A percentile compares a stretch with the other conserved stretches of the same genome.
Evolutionary conservation across 2,888 invertebrate species (phyloP).

Genomic region (Melanostoma scalare): DNA sequence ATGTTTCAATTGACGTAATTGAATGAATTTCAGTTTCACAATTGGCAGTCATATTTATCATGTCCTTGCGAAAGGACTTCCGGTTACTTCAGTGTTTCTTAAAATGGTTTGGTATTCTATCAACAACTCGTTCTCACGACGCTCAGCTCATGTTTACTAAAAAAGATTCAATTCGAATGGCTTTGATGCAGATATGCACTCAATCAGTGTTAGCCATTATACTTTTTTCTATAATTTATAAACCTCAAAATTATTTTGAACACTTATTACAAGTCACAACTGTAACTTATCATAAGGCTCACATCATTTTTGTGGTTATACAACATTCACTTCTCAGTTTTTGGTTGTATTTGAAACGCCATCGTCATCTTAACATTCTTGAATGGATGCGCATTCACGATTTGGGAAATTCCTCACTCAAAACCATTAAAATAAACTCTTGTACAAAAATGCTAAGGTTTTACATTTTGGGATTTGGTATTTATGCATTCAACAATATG

Average conservation of each 20-base stretch:
- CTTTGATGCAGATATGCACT: background rate
- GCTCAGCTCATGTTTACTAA: background rate
- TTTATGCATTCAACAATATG: background rate
- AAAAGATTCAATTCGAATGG: background rate
- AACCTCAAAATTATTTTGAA: background rate
- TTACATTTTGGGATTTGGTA: conserved; percentile 10
- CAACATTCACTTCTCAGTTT: conserved; percentile 22
- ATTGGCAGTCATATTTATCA: background rate
- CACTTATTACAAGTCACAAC: background rate
- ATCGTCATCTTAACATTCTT: conserved; percentile 17
- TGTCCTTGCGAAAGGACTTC: background rate
- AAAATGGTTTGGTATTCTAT: background rate
- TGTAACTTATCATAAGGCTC: background rate
- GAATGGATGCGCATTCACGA: background rate
- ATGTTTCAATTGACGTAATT: too few relatives aligned
- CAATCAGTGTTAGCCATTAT: background rate
- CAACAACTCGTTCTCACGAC: background rate
- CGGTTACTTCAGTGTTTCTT: background rate
- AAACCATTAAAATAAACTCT: background rate
- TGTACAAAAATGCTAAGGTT: background rate
- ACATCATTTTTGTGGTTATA: background rate
- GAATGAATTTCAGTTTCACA: background rate
- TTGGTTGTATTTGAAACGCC: conserved; percentile 12
- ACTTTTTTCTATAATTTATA: background rate
- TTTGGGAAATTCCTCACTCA: background rate